These are phyloP conservation scores for Drosophila birchii DNA, from an alignment of 2,888 invertebrate species.

Conservation along the genomic window DNA sequence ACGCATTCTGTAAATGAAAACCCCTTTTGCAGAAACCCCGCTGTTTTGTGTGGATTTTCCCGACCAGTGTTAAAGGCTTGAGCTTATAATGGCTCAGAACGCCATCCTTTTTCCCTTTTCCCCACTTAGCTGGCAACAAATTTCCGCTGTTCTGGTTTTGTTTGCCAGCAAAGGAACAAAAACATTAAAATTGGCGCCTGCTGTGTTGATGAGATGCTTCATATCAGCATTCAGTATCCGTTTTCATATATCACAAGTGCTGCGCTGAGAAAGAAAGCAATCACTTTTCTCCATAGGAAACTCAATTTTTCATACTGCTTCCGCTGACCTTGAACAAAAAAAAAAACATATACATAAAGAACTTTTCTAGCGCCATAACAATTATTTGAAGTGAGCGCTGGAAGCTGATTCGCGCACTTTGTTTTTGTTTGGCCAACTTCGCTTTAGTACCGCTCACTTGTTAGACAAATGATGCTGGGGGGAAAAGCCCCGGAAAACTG, in stretches of 20 bases:
- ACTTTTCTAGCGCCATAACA: slow-evolving; percentile 43
- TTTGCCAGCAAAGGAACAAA: neutral
- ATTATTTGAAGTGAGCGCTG: slow-evolving; percentile 58
- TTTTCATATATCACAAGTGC: slow-evolving; percentile 3
- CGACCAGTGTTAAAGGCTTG: slow-evolving; percentile 39
- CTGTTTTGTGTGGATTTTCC: slow-evolving; percentile 27
- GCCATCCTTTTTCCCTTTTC: neutral
- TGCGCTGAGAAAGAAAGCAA: neutral
- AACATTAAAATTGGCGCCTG: slow-evolving; percentile 41
- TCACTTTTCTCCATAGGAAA: slow-evolving; percentile 31
- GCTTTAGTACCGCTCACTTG: slow-evolving; percentile 24
- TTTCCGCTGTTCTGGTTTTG: slow-evolving; percentile 31
- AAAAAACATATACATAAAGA: slow-evolving; percentile 7
- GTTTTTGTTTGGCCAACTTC: slow-evolving; percentile 21
- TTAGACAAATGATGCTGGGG: slow-evolving; percentile 35
- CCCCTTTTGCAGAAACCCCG: slow-evolving; percentile 5
- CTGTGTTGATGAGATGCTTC: slow-evolving; percentile 28
- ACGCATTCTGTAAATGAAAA: slow-evolving; percentile 10
- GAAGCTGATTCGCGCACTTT: slow-evolving; percentile 20
- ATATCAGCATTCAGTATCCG: slow-evolving; percentile 24
- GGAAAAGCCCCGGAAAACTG: slow-evolving; percentile 12
- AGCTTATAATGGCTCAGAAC: slow-evolving; percentile 19
- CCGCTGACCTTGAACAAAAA: slow-evolving; percentile 28
- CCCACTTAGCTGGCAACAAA: slow-evolving; percentile 23
- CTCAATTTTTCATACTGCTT: slow-evolving; percentile 11